Conservation (phyloP, 2,797 vertebrate genomes). For the Poeciliopsis infans region DNA sequence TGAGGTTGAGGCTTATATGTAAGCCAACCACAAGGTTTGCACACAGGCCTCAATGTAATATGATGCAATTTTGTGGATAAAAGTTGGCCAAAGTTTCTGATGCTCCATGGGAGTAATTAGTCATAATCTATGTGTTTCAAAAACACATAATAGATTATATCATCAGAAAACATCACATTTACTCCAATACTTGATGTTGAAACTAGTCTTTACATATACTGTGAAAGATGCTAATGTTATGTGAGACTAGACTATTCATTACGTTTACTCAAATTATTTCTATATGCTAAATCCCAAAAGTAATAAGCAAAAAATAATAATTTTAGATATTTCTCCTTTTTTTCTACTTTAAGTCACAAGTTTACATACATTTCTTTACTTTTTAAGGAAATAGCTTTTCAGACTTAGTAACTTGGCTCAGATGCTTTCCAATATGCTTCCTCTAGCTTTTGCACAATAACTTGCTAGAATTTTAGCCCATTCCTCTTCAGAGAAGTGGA, state of each 20-base stretch:
- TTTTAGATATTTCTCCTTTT: background rate
- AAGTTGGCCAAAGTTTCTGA: background rate
- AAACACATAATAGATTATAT: too few species aligned
- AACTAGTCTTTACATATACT: background rate
- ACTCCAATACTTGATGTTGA: too few species aligned
- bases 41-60: background rate
- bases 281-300: background rate
- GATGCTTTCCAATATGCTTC: background rate
- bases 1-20: background rate
- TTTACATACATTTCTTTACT: background rate
- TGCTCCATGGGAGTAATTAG: too few species aligned
- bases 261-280: background rate
- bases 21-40: background rate
- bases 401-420: background rate
- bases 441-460: background rate
- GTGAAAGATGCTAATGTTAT: background rate
- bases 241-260: too few species aligned
- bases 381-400: background rate
- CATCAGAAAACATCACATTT: too few species aligned
- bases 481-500: background rate
- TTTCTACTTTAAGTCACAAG: background rate
- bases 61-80: background rate
- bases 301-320: background rate
- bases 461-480: background rate
- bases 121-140: too few species aligned